Percentiles rank a stretch among this genome's conserved stretches.
phyloP scores from a whole-genome alignment of 1,140 invertebrate species.

The Littorina saxatilis region DNA sequence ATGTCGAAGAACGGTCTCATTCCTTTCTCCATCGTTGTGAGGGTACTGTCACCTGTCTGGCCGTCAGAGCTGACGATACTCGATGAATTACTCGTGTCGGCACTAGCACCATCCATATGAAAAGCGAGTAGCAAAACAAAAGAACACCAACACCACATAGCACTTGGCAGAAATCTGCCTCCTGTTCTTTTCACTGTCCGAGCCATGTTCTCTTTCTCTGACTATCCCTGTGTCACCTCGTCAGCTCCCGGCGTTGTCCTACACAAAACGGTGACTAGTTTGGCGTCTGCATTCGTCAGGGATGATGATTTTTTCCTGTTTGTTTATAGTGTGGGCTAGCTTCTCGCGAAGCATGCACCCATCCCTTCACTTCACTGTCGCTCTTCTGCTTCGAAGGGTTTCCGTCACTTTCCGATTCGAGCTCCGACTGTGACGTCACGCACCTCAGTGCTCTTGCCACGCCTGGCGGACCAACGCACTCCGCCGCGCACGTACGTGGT shows the following conservation, averaged over 20 bases:
- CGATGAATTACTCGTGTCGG: constrained; percentile 11
- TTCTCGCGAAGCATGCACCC: not conserved
- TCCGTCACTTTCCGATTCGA: constrained; percentile 18
- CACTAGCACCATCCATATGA: not conserved
- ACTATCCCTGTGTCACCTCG: too few relatives aligned
- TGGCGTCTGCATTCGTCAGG: not conserved
- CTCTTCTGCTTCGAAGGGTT: not conserved
- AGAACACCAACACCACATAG: not conserved
- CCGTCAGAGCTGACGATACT: not conserved
- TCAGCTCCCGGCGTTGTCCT: too few relatives aligned
- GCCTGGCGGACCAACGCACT: not conserved
- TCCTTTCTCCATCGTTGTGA: constrained; percentile 51
- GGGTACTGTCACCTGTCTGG: not conserved
- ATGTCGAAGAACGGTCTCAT: constrained; percentile 55
- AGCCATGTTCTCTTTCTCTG: not conserved
- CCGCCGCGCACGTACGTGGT: too few relatives aligned
- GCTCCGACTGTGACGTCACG: constrained; percentile 22
- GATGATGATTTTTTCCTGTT: not conserved
- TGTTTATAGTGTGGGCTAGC: not conserved
- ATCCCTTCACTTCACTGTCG: not conserved
- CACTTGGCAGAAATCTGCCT: not conserved
- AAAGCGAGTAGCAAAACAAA: not conserved
- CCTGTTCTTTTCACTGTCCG: not conserved
- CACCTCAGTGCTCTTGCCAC: not conserved
- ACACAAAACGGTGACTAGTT: not conserved